These are phyloP conservation scores for Ptychochromis oligacanthus DNA, from an alignment of 2,113 vertebrate genomes.

Conservation along the genomic window DNA sequence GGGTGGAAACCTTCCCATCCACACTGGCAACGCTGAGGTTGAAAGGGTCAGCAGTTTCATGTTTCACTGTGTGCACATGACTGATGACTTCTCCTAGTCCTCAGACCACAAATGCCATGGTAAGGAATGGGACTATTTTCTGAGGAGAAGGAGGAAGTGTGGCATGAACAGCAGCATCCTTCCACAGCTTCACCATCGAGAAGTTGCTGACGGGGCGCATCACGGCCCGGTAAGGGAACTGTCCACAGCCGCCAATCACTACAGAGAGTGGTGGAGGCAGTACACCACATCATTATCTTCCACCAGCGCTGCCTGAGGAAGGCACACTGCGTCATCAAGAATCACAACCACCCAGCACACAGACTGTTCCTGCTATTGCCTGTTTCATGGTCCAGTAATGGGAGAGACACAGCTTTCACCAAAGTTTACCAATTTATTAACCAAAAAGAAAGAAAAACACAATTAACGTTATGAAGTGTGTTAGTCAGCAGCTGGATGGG, in stretches of 20 bases:
- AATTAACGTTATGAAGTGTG: not conserved
- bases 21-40: not conserved
- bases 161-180: not conserved
- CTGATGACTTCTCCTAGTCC: not conserved
- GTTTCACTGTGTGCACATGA: not conserved
- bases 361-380: not conserved
- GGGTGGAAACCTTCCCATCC: not conserved
- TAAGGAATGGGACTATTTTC: not conserved
- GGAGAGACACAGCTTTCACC: not conserved
- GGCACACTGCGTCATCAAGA: not conserved
- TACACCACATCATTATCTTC: not conserved
- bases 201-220: not conserved
- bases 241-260: not conserved
- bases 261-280: not conserved
- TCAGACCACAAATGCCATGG: fast-evolving
- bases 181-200: not conserved
- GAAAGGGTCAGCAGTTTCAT: not conserved
- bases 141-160: not conserved
- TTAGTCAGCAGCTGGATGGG: not conserved
- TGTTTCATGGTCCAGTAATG: not conserved
- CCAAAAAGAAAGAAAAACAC: not conserved
- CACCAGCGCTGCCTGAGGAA: not conserved
- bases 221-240: not conserved
- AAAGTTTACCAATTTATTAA: not conserved
- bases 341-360: not conserved